Conservation (phyloP, 2,888 invertebrate species). For the Cryptocephalus primarius region DNA sequence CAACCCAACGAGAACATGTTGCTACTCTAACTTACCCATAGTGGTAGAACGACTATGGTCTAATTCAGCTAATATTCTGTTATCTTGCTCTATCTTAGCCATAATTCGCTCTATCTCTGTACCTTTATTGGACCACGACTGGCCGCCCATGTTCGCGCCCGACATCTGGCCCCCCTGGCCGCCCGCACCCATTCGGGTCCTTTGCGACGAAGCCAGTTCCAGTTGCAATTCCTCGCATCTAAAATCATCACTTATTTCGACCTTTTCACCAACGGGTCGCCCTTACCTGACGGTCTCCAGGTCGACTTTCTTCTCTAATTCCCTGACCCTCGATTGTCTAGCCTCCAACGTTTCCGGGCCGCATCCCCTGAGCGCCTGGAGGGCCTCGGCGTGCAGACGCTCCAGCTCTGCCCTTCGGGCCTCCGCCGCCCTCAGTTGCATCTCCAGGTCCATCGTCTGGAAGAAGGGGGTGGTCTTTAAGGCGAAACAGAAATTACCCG, state of each 20-base stretch:
- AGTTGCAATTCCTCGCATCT: slow-evolving; percentile 80
- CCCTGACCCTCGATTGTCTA: slow-evolving; percentile 73
- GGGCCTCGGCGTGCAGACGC: slow-evolving; percentile 66
- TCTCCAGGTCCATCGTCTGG: slow-evolving; percentile 46
- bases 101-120: slow-evolving; percentile 87
- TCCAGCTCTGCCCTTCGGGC: slow-evolving; percentile 65
- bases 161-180: slow-evolving; percentile 17
- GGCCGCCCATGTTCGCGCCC: slow-evolving; percentile 26
- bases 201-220: slow-evolving; percentile 56
- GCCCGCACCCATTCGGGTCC: slow-evolving; percentile 27
- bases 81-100: slow-evolving; percentile 89
- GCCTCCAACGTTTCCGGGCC: slow-evolving; percentile 56
- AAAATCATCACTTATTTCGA: neutral
- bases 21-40: slow-evolving; percentile 40
- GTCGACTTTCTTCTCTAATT: slow-evolving; percentile 81
- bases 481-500: no score
- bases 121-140: slow-evolving; percentile 38
- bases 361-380: slow-evolving; percentile 45
- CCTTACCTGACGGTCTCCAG: slow-evolving; percentile 35
- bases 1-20: neutral
- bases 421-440: slow-evolving; percentile 72
- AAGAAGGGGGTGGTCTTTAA: no score
- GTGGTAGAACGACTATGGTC: slow-evolving; percentile 71
- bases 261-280: neutral
- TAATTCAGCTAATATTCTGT: slow-evolving; percentile 79